phyloP scores from a whole-genome alignment of 2,797 vertebrate genomes.

The Tenualosa thibaudeaui region DNA sequence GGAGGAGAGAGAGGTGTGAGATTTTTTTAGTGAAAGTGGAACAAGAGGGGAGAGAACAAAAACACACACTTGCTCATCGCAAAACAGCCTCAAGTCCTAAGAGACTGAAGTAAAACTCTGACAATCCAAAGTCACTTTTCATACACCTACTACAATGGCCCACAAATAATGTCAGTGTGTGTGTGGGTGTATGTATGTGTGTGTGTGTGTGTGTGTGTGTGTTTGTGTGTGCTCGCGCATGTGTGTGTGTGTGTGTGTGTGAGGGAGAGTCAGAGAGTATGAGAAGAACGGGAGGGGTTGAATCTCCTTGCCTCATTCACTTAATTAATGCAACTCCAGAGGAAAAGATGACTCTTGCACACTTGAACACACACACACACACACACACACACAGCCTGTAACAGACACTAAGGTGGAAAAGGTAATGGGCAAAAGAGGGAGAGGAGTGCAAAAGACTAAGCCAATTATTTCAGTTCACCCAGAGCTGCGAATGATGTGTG shows the following conservation, averaged over 20 bases:
- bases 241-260: not conserved
- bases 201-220: not conserved
- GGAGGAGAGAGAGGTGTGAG: not conserved
- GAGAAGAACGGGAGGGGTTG: not conserved
- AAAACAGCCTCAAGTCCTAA: not conserved
- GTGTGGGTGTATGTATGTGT: not conserved
- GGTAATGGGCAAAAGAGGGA: not conserved
- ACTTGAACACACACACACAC: not conserved
- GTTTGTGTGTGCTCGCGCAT: slow-evolving; percentile 19
- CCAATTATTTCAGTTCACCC: slow-evolving; percentile 12
- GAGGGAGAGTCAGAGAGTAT: not conserved
- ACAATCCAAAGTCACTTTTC: slow-evolving; percentile 22
- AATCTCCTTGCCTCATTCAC: not conserved
- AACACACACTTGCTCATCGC: not conserved
- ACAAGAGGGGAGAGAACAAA: not conserved
- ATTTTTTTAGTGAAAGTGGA: not conserved
- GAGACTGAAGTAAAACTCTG: slow-evolving; percentile 1
- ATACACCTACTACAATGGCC: not conserved
- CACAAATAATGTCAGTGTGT: not conserved
- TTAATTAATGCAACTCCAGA: slow-evolving; percentile 23
- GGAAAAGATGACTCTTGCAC: not conserved
- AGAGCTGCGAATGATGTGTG: not conserved
- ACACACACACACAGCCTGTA: not conserved
- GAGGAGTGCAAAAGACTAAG: not conserved
- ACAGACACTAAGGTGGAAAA: not conserved